A percentile compares a stretch with the other conserved stretches of the same genome.
Conservation (phyloP, 2,888 invertebrate species). For the Aspidapion aeneum region DNA sequence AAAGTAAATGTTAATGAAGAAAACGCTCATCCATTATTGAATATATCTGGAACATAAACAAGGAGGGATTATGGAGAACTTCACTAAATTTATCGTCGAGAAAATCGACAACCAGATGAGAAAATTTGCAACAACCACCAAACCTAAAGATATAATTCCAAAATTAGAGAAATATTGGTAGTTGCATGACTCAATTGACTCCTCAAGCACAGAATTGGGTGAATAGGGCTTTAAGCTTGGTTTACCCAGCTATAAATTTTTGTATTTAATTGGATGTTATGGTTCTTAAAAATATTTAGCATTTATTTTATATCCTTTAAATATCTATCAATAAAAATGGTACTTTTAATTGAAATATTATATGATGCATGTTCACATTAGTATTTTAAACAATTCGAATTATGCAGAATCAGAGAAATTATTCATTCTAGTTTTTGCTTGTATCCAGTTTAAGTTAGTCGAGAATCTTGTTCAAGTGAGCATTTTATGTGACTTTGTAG, state of each 20-base stretch:
- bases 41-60: slow-evolving; percentile 58
- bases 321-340: too few species aligned
- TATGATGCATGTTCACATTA: too few species aligned
- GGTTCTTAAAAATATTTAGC: too few species aligned
- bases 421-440: slow-evolving; percentile 78
- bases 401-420: slow-evolving; percentile 70
- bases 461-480: slow-evolving; percentile 62
- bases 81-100: slow-evolving; percentile 81
- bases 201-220: too few species aligned
- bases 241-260: too few species aligned
- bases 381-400: too few species aligned
- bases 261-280: too few species aligned
- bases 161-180: slow-evolving; percentile 32
- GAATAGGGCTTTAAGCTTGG: too few species aligned
- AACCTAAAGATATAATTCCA: slow-evolving; percentile 31
- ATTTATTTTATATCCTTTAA: too few species aligned
- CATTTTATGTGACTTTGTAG: slow-evolving; percentile 58
- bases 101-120: too few species aligned
- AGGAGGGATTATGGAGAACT: slow-evolving; percentile 63
- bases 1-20: slow-evolving; percentile 65
- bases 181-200: too few species aligned
- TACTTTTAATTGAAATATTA: too few species aligned
- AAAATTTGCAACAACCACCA: slow-evolving; percentile 53
- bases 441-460: slow-evolving; percentile 78
- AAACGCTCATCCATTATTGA: slow-evolving; percentile 61